Evolutionary conservation across 2,113 vertebrate genomes (phyloP).

Genomic region (Aegotheles bennettii): DNA sequence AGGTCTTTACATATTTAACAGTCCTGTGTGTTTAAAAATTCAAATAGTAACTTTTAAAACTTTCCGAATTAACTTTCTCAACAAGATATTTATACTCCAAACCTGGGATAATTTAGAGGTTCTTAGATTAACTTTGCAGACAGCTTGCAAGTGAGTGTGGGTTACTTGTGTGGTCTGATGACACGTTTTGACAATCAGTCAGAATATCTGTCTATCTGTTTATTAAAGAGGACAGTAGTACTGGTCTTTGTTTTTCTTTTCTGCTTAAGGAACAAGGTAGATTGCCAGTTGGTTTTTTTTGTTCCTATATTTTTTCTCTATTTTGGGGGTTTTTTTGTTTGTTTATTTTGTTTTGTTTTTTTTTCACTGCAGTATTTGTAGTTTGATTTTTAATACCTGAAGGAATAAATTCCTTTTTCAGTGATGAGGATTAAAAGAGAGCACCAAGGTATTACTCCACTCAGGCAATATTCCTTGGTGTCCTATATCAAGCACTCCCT

Average conservation of each 20-base stretch:
- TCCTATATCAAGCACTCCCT: neutral
- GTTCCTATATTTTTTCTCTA: neutral
- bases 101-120: constrained; percentile 12
- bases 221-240: neutral
- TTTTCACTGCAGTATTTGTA: neutral
- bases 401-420: neutral
- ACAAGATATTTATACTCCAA: neutral
- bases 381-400: neutral
- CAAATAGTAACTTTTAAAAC: neutral
- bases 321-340: neutral
- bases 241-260: neutral
- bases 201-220: constrained; percentile 1
- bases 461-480: neutral
- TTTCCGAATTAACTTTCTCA: neutral
- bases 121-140: constrained; percentile 6
- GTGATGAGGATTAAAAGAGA: neutral
- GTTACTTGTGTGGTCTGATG: neutral
- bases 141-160: neutral
- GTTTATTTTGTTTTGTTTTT: neutral
- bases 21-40: neutral
- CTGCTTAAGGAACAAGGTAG: neutral
- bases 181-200: neutral
- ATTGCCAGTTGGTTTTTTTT: neutral
- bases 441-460: neutral
- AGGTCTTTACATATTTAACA: neutral